A percentile compares a stretch with the other conserved stretches of the same genome.
phyloP scores from a whole-genome alignment of 2,888 invertebrate species.

The Andrena praecox region DNA sequence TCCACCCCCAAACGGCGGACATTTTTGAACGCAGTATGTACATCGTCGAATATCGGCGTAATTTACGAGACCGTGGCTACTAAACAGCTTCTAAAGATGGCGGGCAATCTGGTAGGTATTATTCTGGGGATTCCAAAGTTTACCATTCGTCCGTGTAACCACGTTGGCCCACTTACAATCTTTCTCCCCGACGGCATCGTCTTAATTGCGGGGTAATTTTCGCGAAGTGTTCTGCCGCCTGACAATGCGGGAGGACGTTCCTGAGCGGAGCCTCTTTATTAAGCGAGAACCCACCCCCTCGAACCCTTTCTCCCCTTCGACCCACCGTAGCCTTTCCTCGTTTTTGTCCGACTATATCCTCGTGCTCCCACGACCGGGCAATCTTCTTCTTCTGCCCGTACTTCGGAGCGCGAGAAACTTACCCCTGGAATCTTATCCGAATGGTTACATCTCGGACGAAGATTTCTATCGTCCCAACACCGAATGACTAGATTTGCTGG shows the following conservation, averaged over 20 bases:
- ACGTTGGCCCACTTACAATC: conserved; percentile 47
- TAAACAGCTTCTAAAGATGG: conserved; percentile 29
- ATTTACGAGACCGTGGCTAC: conserved; percentile 8
- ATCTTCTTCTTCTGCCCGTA: conserved; percentile 6
- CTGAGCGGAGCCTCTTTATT: conserved; percentile 59
- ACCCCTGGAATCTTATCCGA: conserved; percentile 21
- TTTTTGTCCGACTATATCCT: conserved; percentile 11
- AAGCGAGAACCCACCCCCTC: conserved; percentile 40
- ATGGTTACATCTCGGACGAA: conserved; percentile 13
- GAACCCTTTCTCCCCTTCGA: not conserved
- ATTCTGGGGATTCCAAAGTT: conserved; percentile 32
- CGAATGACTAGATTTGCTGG: conserved; percentile 23
- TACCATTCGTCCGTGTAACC: conserved; percentile 42
- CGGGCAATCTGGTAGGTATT: conserved; percentile 2
- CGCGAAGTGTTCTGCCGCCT: conserved; percentile 49
- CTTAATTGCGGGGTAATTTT: conserved; percentile 72
- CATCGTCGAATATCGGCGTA: not conserved
- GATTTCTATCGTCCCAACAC: conserved; percentile 41
- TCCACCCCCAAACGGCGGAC: not conserved
- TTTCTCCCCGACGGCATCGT: conserved; percentile 51
- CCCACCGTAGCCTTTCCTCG: conserved; percentile 10
- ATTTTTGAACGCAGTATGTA: not conserved
- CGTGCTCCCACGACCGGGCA: not conserved
- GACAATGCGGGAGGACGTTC: conserved; percentile 57
- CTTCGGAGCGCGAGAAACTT: conserved; percentile 15